Percentiles rank a stretch among this genome's conserved stretches.
These are phyloP conservation scores for pig (Sus scrofa) DNA, from an alignment of 2,113 vertebrate genomes.

Conservation along the genomic window DNA sequence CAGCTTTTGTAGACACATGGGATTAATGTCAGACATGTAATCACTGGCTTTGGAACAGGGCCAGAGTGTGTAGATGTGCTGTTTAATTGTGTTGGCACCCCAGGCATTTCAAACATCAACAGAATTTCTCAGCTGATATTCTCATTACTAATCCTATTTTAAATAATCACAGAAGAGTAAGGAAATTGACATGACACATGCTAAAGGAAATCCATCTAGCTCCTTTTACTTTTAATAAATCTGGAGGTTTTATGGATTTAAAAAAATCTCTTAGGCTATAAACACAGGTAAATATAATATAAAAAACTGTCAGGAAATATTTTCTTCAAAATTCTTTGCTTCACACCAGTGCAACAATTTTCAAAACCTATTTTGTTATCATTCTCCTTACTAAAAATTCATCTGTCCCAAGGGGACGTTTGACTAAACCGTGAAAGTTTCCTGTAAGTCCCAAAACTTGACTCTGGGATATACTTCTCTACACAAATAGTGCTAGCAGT, in stretches of 20 bases:
- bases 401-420: not conserved
- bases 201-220: not conserved
- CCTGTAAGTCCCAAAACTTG: not conserved
- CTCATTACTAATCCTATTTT: not conserved
- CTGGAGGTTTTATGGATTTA: constrained; percentile 4
- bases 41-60: constrained; percentile 16
- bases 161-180: not conserved
- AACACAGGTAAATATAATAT: not conserved
- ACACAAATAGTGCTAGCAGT: not conserved
- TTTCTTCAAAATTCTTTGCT: constrained; percentile 45
- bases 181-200: not conserved
- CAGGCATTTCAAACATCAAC: constrained; percentile 66
- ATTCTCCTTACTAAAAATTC: constrained; percentile 51
- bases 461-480: not conserved
- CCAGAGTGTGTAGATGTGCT: not conserved
- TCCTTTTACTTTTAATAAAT: constrained; percentile 40
- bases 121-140: constrained; percentile 39
- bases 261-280: not conserved
- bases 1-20: constrained; percentile 18
- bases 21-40: constrained; percentile 42
- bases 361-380: not conserved
- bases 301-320: constrained; percentile 45
- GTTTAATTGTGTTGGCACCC: constrained; percentile 40
- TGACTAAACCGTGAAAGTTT: not conserved
- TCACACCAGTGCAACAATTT: not conserved